phyloP scores from a whole-genome alignment of 2,113 vertebrate species.

The Periophthalmodon schlosseri region DNA sequence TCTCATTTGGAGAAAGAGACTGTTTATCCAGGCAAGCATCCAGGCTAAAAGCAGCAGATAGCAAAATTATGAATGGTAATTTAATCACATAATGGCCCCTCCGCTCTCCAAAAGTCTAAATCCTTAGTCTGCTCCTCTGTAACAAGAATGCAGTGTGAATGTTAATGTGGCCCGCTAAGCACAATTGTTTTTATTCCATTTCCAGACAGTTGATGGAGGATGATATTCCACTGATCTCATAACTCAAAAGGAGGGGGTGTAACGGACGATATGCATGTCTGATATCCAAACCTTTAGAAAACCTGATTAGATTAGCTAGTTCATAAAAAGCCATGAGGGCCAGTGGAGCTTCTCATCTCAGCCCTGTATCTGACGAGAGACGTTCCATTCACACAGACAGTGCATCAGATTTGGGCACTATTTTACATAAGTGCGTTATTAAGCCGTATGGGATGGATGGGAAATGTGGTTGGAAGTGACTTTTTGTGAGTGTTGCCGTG shows the following conservation, averaged over 20 bases:
- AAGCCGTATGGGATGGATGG: constrained; percentile 9
- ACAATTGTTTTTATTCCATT: constrained; percentile 54
- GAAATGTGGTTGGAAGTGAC: neutral
- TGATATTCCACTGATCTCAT: constrained; percentile 43
- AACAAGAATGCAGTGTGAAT: constrained; percentile 59
- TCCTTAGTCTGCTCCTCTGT: constrained; percentile 54
- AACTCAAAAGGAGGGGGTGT: constrained; percentile 32
- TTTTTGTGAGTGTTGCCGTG: neutral
- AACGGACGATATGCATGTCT: constrained; percentile 20
- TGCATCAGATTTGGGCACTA: constrained; percentile 3
- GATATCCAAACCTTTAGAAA: constrained; percentile 33
- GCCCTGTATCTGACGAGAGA: neutral
- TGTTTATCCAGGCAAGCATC: constrained; percentile 53
- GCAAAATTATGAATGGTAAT: constrained; percentile 68
- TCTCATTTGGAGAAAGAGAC: constrained; percentile 26
- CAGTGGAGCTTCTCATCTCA: constrained; percentile 9
- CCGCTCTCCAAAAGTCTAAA: constrained; percentile 60
- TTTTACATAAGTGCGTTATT: constrained; percentile 6
- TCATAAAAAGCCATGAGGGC: constrained; percentile 26
- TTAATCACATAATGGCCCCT: constrained; percentile 67
- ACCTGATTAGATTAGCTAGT: constrained; percentile 39
- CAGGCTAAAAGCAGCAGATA: constrained; percentile 58
- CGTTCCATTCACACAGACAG: neutral
- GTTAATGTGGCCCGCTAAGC: constrained; percentile 44
- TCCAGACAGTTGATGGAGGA: constrained; percentile 44